Percentiles rank a stretch among this genome's conserved stretches.
phyloP scores from a whole-genome alignment of 2,113 vertebrate species.

The Felis chaus region DNA sequence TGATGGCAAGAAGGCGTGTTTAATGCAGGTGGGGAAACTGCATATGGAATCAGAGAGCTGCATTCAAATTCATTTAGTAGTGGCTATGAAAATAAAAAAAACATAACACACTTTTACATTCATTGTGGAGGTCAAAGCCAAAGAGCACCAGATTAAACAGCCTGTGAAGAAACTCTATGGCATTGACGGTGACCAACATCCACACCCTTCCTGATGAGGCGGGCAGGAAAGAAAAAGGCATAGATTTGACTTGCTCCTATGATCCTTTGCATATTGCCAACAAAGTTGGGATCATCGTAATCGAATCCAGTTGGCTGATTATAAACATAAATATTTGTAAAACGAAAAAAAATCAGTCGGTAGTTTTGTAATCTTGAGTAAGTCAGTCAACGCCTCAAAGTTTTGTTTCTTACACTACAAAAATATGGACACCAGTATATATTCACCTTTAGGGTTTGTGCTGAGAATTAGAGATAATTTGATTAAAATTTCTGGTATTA shows the following conservation, averaged over 20 bases:
- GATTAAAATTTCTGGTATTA: neutral
- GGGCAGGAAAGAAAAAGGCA: neutral
- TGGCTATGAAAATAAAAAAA: neutral
- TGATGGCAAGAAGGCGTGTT: neutral
- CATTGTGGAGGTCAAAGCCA: neutral
- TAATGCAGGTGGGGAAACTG: neutral
- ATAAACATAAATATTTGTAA: neutral
- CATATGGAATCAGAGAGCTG: neutral
- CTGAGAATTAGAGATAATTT: neutral
- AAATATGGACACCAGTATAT: neutral
- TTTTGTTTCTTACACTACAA: slow-evolving; percentile 11
- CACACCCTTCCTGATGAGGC: neutral
- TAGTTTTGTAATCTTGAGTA: neutral
- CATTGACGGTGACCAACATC: neutral
- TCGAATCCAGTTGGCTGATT: neutral
- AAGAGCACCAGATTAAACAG: neutral
- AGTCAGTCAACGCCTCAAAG: neutral
- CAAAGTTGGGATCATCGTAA: neutral
- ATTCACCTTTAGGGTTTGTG: neutral
- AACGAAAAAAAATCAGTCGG: neutral
- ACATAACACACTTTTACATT: neutral
- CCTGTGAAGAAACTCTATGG: neutral
- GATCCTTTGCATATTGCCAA: neutral
- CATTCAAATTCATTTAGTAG: neutral
- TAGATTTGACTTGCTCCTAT: neutral